Evolutionary conservation across 2,888 invertebrate species (phyloP).

Genomic region (Linnaemya vulpina): DNA sequence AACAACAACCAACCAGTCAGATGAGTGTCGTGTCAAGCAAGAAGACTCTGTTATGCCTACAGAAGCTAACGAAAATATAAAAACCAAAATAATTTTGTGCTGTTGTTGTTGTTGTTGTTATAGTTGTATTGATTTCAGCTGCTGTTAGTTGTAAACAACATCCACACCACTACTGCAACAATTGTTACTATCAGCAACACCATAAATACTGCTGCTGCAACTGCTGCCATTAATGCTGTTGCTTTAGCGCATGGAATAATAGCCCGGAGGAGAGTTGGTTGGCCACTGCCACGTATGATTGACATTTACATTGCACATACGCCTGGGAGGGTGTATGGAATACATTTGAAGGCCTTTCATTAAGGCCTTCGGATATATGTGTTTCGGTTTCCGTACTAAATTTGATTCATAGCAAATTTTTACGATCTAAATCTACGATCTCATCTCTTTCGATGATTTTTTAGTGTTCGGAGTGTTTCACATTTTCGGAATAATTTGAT

Average conservation of each 20-base stretch:
- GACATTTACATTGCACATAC: slow-evolving; percentile 52
- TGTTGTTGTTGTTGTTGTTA: slow-evolving; percentile 11
- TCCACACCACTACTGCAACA: neutral
- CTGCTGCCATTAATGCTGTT: neutral
- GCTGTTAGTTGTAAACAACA: slow-evolving; percentile 30
- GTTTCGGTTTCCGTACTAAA: no score
- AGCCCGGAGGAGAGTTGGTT: slow-evolving; percentile 74
- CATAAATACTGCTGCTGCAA: neutral
- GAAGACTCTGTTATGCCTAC: slow-evolving; percentile 42
- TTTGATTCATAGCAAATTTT: no score
- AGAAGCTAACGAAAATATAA: slow-evolving; percentile 25
- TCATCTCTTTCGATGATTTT: no score
- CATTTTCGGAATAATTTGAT: no score
- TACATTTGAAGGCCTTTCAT: neutral
- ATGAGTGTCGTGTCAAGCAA: slow-evolving; percentile 42
- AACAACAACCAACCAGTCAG: slow-evolving; percentile 56
- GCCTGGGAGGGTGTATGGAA: neutral
- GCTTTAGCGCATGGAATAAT: slow-evolving; percentile 4
- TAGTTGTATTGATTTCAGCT: slow-evolving; percentile 44
- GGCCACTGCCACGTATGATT: slow-evolving; percentile 71
- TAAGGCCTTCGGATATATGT: no score
- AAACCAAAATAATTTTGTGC: slow-evolving; percentile 17
- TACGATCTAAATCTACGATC: no score
- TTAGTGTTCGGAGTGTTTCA: no score
- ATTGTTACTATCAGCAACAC: neutral